Conservation (phyloP, 2,888 invertebrate species). For the Entomobrya proxima region DNA sequence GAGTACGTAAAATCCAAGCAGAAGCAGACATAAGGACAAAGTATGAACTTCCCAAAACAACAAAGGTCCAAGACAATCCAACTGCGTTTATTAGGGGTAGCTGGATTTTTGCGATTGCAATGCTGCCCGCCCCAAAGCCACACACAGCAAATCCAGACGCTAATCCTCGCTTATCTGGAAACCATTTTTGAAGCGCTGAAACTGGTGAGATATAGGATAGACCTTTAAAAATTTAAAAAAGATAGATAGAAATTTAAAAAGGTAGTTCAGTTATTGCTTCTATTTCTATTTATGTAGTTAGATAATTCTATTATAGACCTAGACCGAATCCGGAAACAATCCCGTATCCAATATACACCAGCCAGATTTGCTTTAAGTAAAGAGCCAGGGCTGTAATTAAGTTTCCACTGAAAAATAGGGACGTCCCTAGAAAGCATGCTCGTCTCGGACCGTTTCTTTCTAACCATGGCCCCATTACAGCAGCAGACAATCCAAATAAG, state of each 20-base stretch:
- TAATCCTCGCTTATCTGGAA: constrained; percentile 71
- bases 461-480: constrained; percentile 72
- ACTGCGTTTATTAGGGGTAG: constrained; percentile 65
- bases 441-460: constrained; percentile 70
- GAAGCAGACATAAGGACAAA: constrained; percentile 61
- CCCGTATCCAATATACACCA: constrained; percentile 67
- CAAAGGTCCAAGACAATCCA: constrained; percentile 70
- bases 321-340: constrained; percentile 56
- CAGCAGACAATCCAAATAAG: constrained; percentile 69
- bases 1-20: constrained; percentile 67
- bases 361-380: constrained; percentile 65
- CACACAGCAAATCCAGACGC: constrained; percentile 71
- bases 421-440: constrained; percentile 63
- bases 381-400: constrained; percentile 67
- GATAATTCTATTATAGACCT: too few relatives aligned
- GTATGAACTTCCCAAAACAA: constrained; percentile 65
- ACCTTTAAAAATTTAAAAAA: too few relatives aligned
- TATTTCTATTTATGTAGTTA: too few relatives aligned
- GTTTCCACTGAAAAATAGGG: constrained; percentile 69
- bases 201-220: constrained; percentile 72
- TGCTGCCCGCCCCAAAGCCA: constrained; percentile 72
- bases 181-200: constrained; percentile 72
- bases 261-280: too few relatives aligned
- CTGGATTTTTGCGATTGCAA: constrained; percentile 68
- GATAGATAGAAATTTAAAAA: too few relatives aligned